Conservation (phyloP, 2,113 vertebrate species). For the Gyps fulvus region DNA sequence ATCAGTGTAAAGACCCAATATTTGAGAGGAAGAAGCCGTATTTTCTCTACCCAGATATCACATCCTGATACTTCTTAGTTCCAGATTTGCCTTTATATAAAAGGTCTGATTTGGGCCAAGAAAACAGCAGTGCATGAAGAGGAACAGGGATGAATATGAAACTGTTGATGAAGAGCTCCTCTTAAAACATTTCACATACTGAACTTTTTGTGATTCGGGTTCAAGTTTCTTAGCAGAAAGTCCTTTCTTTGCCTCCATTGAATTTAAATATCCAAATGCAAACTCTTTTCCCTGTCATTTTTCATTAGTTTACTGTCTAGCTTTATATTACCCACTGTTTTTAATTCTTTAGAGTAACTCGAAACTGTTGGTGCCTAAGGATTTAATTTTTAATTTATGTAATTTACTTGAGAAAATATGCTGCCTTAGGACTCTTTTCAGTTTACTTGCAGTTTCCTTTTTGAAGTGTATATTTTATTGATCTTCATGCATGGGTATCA, state of each 20-base stretch:
- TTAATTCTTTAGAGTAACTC: background rate
- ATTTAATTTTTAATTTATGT: background rate
- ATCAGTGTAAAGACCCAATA: background rate
- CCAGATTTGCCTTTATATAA: background rate
- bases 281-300: background rate
- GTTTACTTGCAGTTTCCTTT: background rate
- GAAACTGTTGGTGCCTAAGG: background rate
- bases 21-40: background rate
- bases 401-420: background rate
- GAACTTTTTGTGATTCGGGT: background rate
- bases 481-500: background rate
- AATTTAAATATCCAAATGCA: background rate
- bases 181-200: background rate
- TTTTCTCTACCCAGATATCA: background rate
- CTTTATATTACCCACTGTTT: background rate
- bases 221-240: background rate
- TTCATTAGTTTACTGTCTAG: background rate
- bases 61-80: background rate
- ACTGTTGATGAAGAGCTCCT: background rate
- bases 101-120: background rate
- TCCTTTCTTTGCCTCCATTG: background rate
- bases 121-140: background rate
- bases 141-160: background rate
- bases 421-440: background rate
- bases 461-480: background rate